Conservation (phyloP, 2,113 vertebrate genomes). For the Poeciliopsis turrubarensis region DNA sequence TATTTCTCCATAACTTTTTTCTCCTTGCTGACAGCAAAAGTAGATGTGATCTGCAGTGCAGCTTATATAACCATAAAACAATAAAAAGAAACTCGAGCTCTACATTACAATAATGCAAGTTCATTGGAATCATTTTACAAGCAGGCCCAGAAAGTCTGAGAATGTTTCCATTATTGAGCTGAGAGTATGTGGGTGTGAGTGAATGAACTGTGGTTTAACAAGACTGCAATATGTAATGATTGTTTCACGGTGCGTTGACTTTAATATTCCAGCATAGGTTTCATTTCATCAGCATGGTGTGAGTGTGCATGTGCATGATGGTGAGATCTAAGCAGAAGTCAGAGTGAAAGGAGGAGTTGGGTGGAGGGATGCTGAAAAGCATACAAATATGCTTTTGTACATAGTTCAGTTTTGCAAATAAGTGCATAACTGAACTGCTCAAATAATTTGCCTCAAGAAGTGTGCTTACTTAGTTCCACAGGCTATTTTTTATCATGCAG, state of each 20-base stretch:
- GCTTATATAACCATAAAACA: slow-evolving; percentile 9
- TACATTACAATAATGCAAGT: not conserved
- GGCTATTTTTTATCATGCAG: slow-evolving; percentile 8
- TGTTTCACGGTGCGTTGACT: slow-evolving; percentile 71
- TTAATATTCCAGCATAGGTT: slow-evolving; percentile 62
- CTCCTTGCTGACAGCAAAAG: not conserved
- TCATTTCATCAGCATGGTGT: slow-evolving; percentile 31
- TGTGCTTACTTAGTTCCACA: not conserved
- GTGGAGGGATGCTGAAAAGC: not conserved
- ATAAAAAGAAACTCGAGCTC: not conserved
- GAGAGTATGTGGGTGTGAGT: slow-evolving; percentile 11
- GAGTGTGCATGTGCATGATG: not conserved
- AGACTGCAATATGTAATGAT: slow-evolving; percentile 53
- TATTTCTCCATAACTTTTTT: not conserved
- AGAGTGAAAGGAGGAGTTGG: not conserved
- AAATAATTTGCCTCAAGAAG: not conserved
- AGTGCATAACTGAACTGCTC: not conserved
- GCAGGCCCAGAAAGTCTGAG: slow-evolving; percentile 20
- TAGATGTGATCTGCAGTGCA: not conserved
- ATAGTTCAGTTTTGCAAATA: too few relatives aligned
- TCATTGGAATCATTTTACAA: slow-evolving; percentile 14
- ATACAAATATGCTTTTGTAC: not conserved
- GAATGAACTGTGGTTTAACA: slow-evolving; percentile 62
- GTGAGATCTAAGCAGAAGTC: not conserved
- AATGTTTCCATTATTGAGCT: slow-evolving; percentile 49